phyloP scores from a whole-genome alignment of 1,140 invertebrate species.

The Cydia amplana region DNA sequence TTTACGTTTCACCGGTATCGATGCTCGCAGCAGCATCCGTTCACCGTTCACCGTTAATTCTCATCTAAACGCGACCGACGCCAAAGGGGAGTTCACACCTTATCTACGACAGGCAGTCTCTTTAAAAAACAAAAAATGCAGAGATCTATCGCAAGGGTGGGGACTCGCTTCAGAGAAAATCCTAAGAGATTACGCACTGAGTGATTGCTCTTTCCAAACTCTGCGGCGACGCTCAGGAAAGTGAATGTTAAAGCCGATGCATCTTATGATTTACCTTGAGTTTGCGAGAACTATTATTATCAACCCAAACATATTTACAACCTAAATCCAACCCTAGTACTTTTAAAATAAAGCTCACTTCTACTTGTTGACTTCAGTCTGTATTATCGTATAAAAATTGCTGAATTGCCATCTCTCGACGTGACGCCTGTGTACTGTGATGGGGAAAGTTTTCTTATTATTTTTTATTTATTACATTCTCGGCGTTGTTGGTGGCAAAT shows the following conservation, averaged over 20 bases:
- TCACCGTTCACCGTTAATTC: constrained; percentile 42
- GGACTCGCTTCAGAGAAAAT: constrained; percentile 53
- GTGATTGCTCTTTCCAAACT: constrained; percentile 76
- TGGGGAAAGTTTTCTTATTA: constrained; percentile 75
- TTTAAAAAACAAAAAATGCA: constrained; percentile 67
- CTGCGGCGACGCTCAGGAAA: constrained; percentile 54
- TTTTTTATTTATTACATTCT: constrained; percentile 70
- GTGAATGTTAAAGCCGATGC: constrained; percentile 68
- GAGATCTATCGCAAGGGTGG: constrained; percentile 54
- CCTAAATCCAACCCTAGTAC: constrained; percentile 36
- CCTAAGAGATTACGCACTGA: constrained; percentile 76
- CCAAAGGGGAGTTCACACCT: constrained; percentile 52
- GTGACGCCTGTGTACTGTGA: constrained; percentile 57
- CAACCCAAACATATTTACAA: not conserved
- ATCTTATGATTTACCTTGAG: constrained; percentile 62
- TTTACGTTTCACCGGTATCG: constrained; percentile 9
- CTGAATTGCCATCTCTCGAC: constrained; percentile 57
- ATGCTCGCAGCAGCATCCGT: constrained; percentile 12
- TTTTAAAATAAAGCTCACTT: constrained; percentile 40
- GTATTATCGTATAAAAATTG: constrained; percentile 46
- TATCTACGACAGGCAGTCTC: constrained; percentile 68
- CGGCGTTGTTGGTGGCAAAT: constrained; percentile 46
- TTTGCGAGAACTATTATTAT: constrained; percentile 41
- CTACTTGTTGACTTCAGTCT: constrained; percentile 2
- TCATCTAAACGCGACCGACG: constrained; percentile 46